Base-by-base conservation (phyloP, 2,888 invertebrate species). In the Cataglyphis altisquamis region DNA sequence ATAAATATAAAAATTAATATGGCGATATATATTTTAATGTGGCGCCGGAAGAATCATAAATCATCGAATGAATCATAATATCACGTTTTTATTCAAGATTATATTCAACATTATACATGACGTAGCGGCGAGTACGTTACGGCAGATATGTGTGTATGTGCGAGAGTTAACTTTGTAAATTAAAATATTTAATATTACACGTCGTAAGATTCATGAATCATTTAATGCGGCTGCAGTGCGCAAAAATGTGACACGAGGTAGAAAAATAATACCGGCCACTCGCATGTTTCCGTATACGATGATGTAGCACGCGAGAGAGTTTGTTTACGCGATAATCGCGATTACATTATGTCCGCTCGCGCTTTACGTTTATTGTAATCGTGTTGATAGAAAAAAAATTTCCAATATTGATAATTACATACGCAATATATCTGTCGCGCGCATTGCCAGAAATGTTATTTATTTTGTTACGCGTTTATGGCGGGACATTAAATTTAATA, bases 181-280 rank as follows among this genome's bases (percentile, higher is more conserved):
- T 73, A 80, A 80, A 72, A 80, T 78, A 73, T 80, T 80, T 80
- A 80, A 72, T 45, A 18, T 78, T 21, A 32, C 73, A 21, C 60
- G 73, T 60, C 62, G 60, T 80, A 80, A 80, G 78, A 73, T 72
- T 73, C 78, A 73, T 73, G 72, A 80, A 72, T 80, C 78, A 80
- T 73, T 72, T 73, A 72, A 80, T 72, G 60, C 45, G 60, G 36
- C 78, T 60, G 73, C 74, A 80, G 45, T 73, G 78, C 78, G 78
- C 78, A 80, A 60, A 80, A 80, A 80, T 80, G 60, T 73, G 78
- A 80, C 78, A 25, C 41, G 73, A 18, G 55, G 32, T 15, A 80
- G 72, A 60, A 70, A 72, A 52, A 55, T 67, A 72, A 80, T 48
- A 25, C 41, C 15, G 21, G 29, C 57, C 41, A 32, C 36, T 78